Evolutionary conservation across 2,888 invertebrate genomes (phyloP).

Genomic region (Drosophila ustulata): DNA sequence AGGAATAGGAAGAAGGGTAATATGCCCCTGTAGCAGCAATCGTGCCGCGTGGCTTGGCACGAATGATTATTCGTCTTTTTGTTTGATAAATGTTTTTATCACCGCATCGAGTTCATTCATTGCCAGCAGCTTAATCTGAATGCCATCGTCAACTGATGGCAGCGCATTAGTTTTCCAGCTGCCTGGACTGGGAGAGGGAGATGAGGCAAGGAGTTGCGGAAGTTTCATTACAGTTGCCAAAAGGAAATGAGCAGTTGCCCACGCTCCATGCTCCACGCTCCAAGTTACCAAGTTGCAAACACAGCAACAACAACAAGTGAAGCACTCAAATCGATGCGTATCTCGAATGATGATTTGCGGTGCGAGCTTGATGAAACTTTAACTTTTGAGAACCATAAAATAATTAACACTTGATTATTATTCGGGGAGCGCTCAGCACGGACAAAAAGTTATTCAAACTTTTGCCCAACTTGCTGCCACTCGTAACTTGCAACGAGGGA

Average conservation of each 20-base stretch:
- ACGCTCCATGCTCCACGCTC: conserved; percentile 22
- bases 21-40: conserved; percentile 26
- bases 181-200: conserved; percentile 19
- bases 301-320: background rate
- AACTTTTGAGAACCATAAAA: conserved; percentile 84
- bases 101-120: conserved; percentile 85
- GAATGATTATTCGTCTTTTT: conserved; percentile 83
- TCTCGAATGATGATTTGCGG: conserved; percentile 80
- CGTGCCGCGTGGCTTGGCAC: conserved; percentile 58
- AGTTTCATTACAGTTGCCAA: conserved; percentile 81
- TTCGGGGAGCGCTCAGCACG: conserved; percentile 78
- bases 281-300: conserved; percentile 14
- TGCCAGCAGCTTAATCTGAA: conserved; percentile 85
- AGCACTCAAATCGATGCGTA: conserved; percentile 78
- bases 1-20: conserved; percentile 43
- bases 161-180: conserved; percentile 83
- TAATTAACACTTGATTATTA: conserved; percentile 85
- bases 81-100: conserved; percentile 85
- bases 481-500: conserved; percentile 66
- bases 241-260: conserved; percentile 65
- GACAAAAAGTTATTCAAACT: conserved; percentile 49
- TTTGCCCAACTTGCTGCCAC: conserved; percentile 30
- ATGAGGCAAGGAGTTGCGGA: conserved; percentile 50
- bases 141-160: conserved; percentile 85
- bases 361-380: conserved; percentile 64